Percentiles rank a stretch among this genome's conserved stretches.
Conservation (phyloP, 2,888 invertebrate genomes). For the Drosophila macrospina region DNA sequence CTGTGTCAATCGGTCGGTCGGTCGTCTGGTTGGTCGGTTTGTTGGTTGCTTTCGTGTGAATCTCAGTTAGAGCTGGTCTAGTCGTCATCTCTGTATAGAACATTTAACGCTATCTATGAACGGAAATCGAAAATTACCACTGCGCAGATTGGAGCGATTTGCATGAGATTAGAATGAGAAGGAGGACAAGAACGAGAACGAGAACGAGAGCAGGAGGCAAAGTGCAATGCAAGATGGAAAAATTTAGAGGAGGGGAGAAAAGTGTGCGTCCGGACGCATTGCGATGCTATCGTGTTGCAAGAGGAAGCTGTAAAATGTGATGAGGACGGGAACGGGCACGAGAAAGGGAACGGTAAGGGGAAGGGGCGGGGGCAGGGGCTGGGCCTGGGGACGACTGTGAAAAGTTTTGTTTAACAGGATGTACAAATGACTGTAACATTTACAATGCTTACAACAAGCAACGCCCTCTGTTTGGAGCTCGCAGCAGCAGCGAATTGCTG, state of each 20-base stretch:
- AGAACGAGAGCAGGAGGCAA: conserved; percentile 21
- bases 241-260: conserved; percentile 7
- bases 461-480: conserved; percentile 51
- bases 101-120: conserved; percentile 69
- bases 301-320: conserved; percentile 71
- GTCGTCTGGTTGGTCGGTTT: conserved; percentile 1
- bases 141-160: conserved; percentile 77
- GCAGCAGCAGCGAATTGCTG: conserved; percentile 29
- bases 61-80: conserved; percentile 38
- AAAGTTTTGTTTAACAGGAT: conserved; percentile 78
- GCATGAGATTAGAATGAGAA: conserved; percentile 70
- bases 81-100: conserved; percentile 48
- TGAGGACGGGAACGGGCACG: conserved; percentile 13
- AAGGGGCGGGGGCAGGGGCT: too few species aligned
- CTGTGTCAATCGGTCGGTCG: conserved; percentile 30
- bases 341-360: neutral
- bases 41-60: conserved; percentile 46
- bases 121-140: conserved; percentile 83
- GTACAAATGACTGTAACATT: conserved; percentile 75
- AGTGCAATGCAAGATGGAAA: conserved; percentile 11
- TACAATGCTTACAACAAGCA: conserved; percentile 65
- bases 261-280: conserved; percentile 36
- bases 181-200: conserved; percentile 4
- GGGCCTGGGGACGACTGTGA: too few species aligned
- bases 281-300: conserved; percentile 57